Conservation (phyloP, 2,113 vertebrate genomes). For the Daphoenositta chrysoptera region DNA sequence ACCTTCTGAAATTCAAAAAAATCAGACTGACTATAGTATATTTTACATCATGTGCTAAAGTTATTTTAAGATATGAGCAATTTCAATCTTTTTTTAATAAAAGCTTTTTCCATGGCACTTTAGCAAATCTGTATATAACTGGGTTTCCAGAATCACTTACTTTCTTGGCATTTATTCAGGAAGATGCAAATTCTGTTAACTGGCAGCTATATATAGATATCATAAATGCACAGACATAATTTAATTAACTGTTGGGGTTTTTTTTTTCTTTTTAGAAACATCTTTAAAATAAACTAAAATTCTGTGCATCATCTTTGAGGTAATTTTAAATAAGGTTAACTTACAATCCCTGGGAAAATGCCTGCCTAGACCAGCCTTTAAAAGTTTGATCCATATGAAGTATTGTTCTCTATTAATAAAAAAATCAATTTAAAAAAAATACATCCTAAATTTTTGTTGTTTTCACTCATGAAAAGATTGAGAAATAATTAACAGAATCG, state of each 20-base stretch:
- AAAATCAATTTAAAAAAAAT: neutral
- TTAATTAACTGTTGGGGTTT: neutral
- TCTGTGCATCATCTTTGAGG: neutral
- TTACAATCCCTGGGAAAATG: neutral
- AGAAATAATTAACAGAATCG: conserved; percentile 19
- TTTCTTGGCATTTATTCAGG: conserved; percentile 71
- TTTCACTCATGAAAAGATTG: conserved; percentile 37
- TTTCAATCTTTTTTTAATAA: conserved; percentile 76
- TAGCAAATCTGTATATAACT: conserved; percentile 71
- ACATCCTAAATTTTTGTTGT: neutral
- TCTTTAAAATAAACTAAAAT: conserved; percentile 45
- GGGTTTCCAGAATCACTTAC: conserved; percentile 69
- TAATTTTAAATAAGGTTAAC: conserved; percentile 6
- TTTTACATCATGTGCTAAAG: conserved; percentile 67
- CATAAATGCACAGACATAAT: conserved; percentile 59
- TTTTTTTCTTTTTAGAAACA: conserved; percentile 32
- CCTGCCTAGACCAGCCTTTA: neutral
- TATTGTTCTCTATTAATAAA: neutral
- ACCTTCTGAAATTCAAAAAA: conserved; percentile 72
- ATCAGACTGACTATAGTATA: conserved; percentile 66
- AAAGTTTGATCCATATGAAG: neutral
- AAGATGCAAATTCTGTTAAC: conserved; percentile 66
- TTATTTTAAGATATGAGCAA: conserved; percentile 76
- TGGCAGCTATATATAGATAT: conserved; percentile 65
- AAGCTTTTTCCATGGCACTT: conserved; percentile 69